These are phyloP conservation scores for Phrynocephalus forsythii DNA, from an alignment of 2,797 vertebrate species.

Conservation along the genomic window DNA sequence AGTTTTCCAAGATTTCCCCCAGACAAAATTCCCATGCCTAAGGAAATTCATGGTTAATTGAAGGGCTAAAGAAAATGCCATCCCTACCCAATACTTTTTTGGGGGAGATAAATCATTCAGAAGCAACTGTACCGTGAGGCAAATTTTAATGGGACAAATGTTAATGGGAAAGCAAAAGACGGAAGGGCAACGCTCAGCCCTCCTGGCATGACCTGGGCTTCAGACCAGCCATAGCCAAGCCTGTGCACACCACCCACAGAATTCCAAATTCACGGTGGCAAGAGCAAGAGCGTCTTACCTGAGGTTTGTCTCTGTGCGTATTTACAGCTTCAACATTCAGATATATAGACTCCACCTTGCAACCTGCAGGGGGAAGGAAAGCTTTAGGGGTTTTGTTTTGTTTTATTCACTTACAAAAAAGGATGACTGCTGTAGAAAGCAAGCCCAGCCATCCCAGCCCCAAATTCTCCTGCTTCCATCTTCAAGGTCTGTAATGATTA, in stretches of 20 bases:
- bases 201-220: not conserved
- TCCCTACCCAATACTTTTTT: no score
- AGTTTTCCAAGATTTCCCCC: no score
- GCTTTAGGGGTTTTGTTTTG: not conserved
- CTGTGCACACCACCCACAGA: not conserved
- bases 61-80: no score
- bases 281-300: conserved; percentile 81
- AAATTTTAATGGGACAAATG: no score
- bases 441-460: not conserved
- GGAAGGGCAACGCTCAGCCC: not conserved
- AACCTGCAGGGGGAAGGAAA: conserved; percentile 81
- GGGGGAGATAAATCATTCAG: no score
- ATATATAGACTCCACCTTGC: conserved; percentile 94
- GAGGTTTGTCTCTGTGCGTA: conserved; percentile 93
- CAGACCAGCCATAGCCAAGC: not conserved
- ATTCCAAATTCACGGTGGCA: not conserved
- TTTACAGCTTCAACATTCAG: conserved; percentile 95
- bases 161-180: not conserved
- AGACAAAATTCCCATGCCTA: no score
- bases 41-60: no score
- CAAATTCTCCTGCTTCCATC: not conserved
- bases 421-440: not conserved
- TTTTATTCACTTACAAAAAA: not conserved
- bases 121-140: no score
- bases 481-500: not conserved